A percentile compares a stretch with the other conserved stretches of the same genome.
Evolutionary conservation across 2,888 invertebrate genomes (phyloP).

Genomic region (Lasioglossum malachurum): DNA sequence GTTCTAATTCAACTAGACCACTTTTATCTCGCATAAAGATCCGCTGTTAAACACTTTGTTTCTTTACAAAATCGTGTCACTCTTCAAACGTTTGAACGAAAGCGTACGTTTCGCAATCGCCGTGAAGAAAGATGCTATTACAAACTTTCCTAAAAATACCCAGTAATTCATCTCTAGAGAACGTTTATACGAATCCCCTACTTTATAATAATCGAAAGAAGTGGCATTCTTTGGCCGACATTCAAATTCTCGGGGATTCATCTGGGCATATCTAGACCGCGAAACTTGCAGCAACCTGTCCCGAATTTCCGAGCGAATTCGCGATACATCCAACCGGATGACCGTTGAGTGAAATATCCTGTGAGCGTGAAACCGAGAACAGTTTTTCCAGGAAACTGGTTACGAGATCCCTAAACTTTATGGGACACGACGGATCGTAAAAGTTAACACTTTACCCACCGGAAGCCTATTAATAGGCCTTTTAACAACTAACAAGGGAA

Average conservation of each 20-base stretch:
- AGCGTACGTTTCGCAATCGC: background rate
- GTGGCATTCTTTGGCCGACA: slow-evolving; percentile 63
- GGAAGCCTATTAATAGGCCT: background rate
- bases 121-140: background rate
- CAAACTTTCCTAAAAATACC: background rate
- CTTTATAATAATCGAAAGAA: slow-evolving; percentile 28
- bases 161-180: background rate
- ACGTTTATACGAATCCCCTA: background rate
- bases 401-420: background rate
- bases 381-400: background rate
- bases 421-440: background rate
- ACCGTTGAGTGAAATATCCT: slow-evolving; percentile 3
- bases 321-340: slow-evolving; percentile 24
- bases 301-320: slow-evolving; percentile 53
- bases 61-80: background rate
- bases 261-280: slow-evolving; percentile 75
- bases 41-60: background rate
- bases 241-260: slow-evolving; percentile 76
- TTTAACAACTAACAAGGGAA: background rate
- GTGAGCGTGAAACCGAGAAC: background rate
- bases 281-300: slow-evolving; percentile 74
- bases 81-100: background rate
- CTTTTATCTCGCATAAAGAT: too few species aligned
- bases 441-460: background rate
- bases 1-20: too few species aligned